phyloP scores from a whole-genome alignment of 2,888 invertebrate genomes.

The Sesia bembeciformis region DNA sequence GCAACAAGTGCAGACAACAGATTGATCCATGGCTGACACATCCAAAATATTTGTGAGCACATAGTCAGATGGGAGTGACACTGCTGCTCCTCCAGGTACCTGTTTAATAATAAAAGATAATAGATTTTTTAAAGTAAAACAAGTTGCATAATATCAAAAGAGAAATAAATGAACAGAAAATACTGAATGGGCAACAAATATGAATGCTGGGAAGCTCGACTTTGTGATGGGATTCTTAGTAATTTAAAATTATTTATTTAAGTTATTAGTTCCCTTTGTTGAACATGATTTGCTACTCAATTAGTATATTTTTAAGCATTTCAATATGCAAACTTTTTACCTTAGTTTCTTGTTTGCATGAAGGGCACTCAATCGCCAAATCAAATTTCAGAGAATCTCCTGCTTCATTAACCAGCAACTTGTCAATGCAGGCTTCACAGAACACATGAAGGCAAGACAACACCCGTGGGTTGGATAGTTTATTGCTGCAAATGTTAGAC shows the following conservation, averaged over 20 bases:
- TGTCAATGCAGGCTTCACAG: constrained; percentile 93
- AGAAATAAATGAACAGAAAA: not conserved
- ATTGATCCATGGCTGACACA: constrained; percentile 84
- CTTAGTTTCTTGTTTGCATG: constrained; percentile 90
- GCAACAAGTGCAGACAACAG: constrained; percentile 92
- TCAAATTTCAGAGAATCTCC: constrained; percentile 79
- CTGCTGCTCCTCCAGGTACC: constrained; percentile 84
- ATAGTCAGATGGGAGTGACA: constrained; percentile 89
- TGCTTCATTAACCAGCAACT: constrained; percentile 81
- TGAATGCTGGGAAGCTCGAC: too few species aligned
- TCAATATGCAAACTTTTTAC: constrained; percentile 41
- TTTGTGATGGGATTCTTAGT: too few species aligned
- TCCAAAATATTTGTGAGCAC: constrained; percentile 89
- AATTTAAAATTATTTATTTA: too few species aligned
- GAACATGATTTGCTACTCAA: too few species aligned
- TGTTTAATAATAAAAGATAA: constrained; percentile 23
- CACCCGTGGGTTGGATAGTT: constrained; percentile 87
- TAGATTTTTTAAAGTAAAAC: too few species aligned
- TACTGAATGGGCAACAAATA: not conserved
- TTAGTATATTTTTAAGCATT: not conserved
- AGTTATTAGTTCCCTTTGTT: too few species aligned
- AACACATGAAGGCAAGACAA: constrained; percentile 96
- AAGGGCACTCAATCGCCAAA: constrained; percentile 81
- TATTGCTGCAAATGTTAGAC: constrained; percentile 69
- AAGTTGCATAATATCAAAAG: not conserved